phyloP scores from a whole-genome alignment of 2,113 vertebrate species.

The Oryzias celebensis region DNA sequence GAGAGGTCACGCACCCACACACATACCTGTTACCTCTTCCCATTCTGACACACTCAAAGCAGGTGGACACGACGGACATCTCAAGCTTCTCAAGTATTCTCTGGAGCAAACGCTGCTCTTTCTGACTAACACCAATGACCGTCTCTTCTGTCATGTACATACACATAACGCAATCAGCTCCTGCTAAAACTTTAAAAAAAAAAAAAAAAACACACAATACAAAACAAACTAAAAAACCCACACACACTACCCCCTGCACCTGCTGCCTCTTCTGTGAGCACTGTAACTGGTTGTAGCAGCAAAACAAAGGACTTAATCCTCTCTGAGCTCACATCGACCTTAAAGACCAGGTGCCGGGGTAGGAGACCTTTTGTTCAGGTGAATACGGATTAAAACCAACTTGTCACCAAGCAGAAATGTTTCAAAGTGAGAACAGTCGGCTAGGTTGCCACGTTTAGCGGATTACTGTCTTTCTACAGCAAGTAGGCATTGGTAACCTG shows the following conservation, averaged over 20 bases:
- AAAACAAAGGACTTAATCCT: constrained; percentile 59
- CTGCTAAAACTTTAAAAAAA: constrained; percentile 8
- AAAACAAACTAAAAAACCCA: constrained; percentile 5
- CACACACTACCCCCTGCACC: constrained; percentile 9
- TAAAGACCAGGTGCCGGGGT: background rate
- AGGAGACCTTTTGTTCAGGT: constrained; percentile 35
- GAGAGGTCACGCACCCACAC: background rate
- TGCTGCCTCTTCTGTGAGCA: background rate
- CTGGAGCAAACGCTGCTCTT: constrained; percentile 37
- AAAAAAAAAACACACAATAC: constrained; percentile 1
- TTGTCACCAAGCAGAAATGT: constrained; percentile 21
- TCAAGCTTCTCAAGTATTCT: constrained; percentile 49
- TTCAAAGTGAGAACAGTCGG: constrained; percentile 16
- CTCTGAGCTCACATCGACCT: constrained; percentile 41
- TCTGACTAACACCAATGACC: constrained; percentile 26
- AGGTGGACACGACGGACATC: constrained; percentile 81
- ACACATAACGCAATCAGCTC: constrained; percentile 56
- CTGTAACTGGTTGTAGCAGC: constrained; percentile 30
- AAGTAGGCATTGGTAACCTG: constrained; percentile 26
- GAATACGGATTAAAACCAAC: constrained; percentile 30
- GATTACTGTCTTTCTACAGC: constrained; percentile 26
- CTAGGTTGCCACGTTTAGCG: constrained; percentile 18
- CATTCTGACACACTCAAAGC: constrained; percentile 74
- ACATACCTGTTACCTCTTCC: constrained; percentile 79
- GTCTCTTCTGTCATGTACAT: constrained; percentile 35